These are phyloP conservation scores for Drosophila anomelani DNA, from an alignment of 2,888 invertebrate species.

Conservation along the genomic window DNA sequence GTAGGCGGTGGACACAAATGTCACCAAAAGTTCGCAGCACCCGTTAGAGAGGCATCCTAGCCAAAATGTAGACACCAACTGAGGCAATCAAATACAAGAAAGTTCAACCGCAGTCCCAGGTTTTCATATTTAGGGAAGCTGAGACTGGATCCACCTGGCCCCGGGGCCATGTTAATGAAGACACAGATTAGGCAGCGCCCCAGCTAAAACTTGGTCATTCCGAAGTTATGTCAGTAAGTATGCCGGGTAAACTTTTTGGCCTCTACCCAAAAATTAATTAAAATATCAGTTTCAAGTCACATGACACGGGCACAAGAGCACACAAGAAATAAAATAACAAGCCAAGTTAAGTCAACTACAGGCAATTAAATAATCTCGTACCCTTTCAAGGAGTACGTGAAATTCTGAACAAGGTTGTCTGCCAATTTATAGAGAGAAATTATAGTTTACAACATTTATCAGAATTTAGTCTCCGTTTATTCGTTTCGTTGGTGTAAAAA, in stretches of 20 bases:
- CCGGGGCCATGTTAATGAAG: constrained; percentile 51
- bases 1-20: constrained; percentile 22
- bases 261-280: constrained; percentile 65
- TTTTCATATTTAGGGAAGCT: constrained; percentile 1
- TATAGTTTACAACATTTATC: too few relatives aligned
- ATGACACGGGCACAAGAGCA: constrained; percentile 52
- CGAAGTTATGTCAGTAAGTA: constrained; percentile 54
- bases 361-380: constrained; percentile 24
- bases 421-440: background rate
- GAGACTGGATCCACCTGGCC: constrained; percentile 25
- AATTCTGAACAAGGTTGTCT: constrained; percentile 1
- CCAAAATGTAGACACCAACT: constrained; percentile 10
- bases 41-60: constrained; percentile 57
- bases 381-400: constrained; percentile 19
- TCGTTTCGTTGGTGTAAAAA: background rate
- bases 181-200: constrained; percentile 28
- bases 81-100: constrained; percentile 14
- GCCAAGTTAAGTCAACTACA: constrained; percentile 27
- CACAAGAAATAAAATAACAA: constrained; percentile 33
- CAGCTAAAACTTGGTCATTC: constrained; percentile 70
- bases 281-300: constrained; percentile 72
- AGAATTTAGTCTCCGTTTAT: too few relatives aligned
- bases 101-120: constrained; percentile 12
- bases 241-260: constrained; percentile 30
- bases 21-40: constrained; percentile 39